Evolutionary conservation across 2,888 invertebrate genomes (phyloP), one percentile per base, ranked within the genome.

Genomic region (Endotricha flammealis): DNA sequence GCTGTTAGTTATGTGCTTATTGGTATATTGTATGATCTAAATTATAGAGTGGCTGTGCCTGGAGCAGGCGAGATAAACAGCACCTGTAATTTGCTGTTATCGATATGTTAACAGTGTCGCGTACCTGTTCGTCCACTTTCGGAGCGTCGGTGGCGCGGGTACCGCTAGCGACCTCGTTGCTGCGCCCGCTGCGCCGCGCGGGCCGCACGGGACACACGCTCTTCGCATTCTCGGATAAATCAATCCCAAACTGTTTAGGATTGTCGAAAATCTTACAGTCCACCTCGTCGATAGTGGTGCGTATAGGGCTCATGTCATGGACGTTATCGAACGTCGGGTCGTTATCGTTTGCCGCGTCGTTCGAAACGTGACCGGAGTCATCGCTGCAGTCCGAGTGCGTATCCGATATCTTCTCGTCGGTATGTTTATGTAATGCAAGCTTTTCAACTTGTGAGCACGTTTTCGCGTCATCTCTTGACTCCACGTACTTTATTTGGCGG

Each of bases 291-390:
- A 66, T 62, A 32, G 60, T 52, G 36, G 41, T 52, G 32, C 51
- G 56, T 23, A 64, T 57, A 1, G 79, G 66, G 39, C 71, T 72
- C 36, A 72, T 42, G 36, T 76, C 77, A 48, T 68, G 67, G 34
- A 71, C 68, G 50, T 65, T 72, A 53, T 83, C 80, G 48, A 78
- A 82, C 11, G 68, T 57, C 5, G 61, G 64, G 42, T 91, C 90
- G 57, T 90, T 90, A 66, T 92, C 93, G 62, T 92, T 93, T 32
- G 92, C 92, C 40, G 93, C 92, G 64, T 92, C 93, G 60, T 93
- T 94, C 32, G 93, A 93, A 51, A 93, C 93, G 74, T 94, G 93
- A 41, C 94, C 94, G 38, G 93, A 93, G 78, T 94, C 94, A 57
- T 94, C 93, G 39, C 93, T 92, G 56, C 93, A 92, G 56, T 92